These are phyloP conservation scores for Prionailurus bengalensis DNA, from an alignment of 2,113 vertebrate genomes.

Conservation along the genomic window DNA sequence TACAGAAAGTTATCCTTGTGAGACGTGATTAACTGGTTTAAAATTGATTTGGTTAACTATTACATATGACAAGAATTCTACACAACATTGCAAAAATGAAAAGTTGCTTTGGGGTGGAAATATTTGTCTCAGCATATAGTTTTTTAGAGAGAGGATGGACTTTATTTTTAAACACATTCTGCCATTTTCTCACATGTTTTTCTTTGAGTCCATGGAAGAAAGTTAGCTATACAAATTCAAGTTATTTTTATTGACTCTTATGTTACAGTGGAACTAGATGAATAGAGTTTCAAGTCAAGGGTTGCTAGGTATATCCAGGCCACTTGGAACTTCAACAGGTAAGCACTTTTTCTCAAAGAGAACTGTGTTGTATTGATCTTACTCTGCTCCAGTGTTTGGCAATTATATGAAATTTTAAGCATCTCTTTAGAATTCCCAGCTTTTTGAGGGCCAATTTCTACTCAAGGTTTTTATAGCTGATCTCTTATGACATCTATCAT, in stretches of 20 bases:
- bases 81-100: not conserved
- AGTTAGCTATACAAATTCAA: constrained; percentile 3
- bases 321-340: constrained; percentile 40
- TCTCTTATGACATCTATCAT: not conserved
- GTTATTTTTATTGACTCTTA: constrained; percentile 54
- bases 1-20: not conserved
- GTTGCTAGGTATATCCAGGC: constrained; percentile 48
- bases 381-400: not conserved
- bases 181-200: not conserved
- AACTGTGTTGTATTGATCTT: constrained; percentile 38
- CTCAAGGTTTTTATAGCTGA: constrained; percentile 12
- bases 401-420: constrained; percentile 52
- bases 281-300: constrained; percentile 44
- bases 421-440: constrained; percentile 49
- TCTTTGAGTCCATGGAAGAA: not conserved
- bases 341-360: constrained; percentile 52
- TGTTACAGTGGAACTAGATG: not conserved
- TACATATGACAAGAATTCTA: not conserved
- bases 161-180: constrained; percentile 31
- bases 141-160: not conserved
- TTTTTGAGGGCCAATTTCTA: constrained; percentile 62
- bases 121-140: not conserved
- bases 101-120: not conserved
- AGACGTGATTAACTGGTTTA: not conserved
- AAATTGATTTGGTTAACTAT: not conserved